phyloP scores from a whole-genome alignment of 2,797 vertebrate genomes.

The Morus bassanus region DNA sequence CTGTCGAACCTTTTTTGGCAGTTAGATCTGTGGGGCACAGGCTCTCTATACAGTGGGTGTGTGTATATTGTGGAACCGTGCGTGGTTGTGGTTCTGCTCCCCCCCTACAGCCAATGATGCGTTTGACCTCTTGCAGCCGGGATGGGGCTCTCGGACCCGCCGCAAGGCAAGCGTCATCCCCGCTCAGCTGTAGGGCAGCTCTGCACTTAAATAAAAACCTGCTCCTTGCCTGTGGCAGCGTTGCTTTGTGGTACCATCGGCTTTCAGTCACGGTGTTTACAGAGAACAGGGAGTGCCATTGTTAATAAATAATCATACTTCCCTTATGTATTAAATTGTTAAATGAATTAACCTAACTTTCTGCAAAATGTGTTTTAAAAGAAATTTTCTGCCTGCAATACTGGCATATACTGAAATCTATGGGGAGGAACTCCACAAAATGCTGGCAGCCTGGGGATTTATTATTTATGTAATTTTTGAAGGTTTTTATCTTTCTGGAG shows the following conservation, averaged over 20 bases:
- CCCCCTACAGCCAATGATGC: rapidly evolving
- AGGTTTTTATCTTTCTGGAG: slow-evolving; percentile 32
- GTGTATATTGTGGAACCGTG: rapidly evolving
- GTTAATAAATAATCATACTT: background rate
- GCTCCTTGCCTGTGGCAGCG: rapidly evolving
- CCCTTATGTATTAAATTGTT: background rate
- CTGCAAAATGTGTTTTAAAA: background rate
- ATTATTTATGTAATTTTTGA: background rate
- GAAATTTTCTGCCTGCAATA: background rate
- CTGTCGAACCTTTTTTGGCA: rapidly evolving
- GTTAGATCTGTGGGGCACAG: background rate
- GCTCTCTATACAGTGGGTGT: rapidly evolving
- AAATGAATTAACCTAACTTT: background rate
- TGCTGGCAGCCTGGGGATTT: slow-evolving; percentile 9
- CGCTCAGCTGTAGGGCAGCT: background rate
- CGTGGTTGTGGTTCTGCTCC: background rate
- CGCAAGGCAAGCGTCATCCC: rapidly evolving
- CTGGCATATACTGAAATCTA: background rate
- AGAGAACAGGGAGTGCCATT: background rate
- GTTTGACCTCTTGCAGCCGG: background rate
- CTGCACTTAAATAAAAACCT: rapidly evolving
- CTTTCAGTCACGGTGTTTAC: rapidly evolving
- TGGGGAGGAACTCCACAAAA: background rate
- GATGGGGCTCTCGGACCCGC: rapidly evolving
- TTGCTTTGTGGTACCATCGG: rapidly evolving